phyloP scores from a whole-genome alignment of 2,888 invertebrate genomes.

The Siphlonurus alternatus region DNA sequence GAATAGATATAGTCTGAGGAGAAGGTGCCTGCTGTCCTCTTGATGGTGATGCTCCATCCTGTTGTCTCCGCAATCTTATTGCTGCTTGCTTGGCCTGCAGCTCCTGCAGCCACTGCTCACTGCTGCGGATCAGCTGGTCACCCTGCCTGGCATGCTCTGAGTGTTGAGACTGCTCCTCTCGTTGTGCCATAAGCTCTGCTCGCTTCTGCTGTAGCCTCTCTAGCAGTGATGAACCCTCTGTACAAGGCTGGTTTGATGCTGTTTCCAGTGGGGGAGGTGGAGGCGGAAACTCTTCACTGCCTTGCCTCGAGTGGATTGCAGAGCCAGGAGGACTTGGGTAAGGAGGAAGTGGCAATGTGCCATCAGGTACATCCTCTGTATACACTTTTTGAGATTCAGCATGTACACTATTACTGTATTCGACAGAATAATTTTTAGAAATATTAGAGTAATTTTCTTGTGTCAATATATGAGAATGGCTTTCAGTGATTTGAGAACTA shows the following conservation, averaged over 20 bases:
- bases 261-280: constrained; percentile 38
- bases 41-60: not conserved
- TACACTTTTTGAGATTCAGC: not conserved
- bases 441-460: constrained; percentile 9
- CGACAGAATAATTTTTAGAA: not conserved
- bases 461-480: constrained; percentile 12
- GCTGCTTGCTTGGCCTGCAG: constrained; percentile 51
- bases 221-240: constrained; percentile 44
- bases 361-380: constrained; percentile 19
- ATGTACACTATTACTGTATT: not conserved
- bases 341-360: constrained; percentile 47
- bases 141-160: constrained; percentile 26
- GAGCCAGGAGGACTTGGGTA: constrained; percentile 66
- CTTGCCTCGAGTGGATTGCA: constrained; percentile 63
- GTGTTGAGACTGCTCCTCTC: not conserved
- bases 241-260: constrained; percentile 24
- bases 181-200: not conserved
- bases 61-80: constrained; percentile 33
- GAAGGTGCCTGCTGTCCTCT: not conserved
- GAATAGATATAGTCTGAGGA: not conserved
- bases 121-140: constrained; percentile 34
- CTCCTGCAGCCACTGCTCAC: constrained; percentile 58
- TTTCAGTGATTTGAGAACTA: not conserved
- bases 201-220: not conserved
- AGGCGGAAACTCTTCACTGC: constrained; percentile 79